Conservation (phyloP, 2,888 invertebrate species). For the Pandemis heparana region DNA sequence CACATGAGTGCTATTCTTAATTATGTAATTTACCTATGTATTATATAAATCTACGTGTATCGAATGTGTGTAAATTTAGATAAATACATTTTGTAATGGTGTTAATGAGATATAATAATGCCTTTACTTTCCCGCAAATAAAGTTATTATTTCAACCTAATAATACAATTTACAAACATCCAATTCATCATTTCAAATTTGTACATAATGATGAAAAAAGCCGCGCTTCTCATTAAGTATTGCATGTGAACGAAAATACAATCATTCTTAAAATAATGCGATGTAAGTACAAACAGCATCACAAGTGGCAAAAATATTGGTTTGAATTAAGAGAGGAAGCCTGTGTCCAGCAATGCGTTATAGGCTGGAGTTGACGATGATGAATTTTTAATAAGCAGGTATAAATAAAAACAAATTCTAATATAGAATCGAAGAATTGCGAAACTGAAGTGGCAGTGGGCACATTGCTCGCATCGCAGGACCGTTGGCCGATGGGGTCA, state of each 20-base stretch:
- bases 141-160: neutral
- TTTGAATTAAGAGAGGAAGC: neutral
- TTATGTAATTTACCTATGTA: too few species aligned
- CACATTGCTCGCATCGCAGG: too few species aligned
- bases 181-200: conserved; percentile 3
- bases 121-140: neutral
- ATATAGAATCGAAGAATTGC: too few species aligned
- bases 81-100: neutral
- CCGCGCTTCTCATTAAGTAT: conserved; percentile 2
- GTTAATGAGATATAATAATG: neutral
- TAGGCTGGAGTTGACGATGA: too few species aligned
- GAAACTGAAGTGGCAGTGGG: too few species aligned
- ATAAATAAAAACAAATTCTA: too few species aligned
- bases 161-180: neutral
- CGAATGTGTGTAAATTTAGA: neutral
- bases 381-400: too few species aligned
- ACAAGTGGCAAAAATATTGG: neutral
- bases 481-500: too few species aligned
- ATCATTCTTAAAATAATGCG: conserved; percentile 11
- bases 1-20: too few species aligned
- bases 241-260: conserved; percentile 15
- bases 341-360: too few species aligned
- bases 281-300: neutral
- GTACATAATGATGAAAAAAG: conserved; percentile 3
- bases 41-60: too few species aligned